Conservation (phyloP, 1,140 invertebrate genomes). For the Phymastichus coffea region DNA sequence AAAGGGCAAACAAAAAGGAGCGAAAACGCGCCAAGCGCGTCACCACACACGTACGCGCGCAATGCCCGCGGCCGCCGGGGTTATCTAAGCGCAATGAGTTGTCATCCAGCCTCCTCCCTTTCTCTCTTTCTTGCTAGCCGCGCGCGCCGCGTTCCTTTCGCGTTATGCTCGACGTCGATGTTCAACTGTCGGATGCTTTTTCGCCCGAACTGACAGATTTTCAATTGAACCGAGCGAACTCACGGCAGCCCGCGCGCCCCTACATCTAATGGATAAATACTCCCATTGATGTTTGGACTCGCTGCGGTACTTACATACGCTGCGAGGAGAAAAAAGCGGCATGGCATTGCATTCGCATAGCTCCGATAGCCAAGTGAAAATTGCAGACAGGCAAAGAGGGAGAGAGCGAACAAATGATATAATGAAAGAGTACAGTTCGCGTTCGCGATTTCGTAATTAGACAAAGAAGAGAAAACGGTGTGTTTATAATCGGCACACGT, state of each 20-base stretch:
- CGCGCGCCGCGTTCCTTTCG: constrained; percentile 43
- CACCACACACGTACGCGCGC: too few relatives aligned
- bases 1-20: background rate
- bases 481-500: too few relatives aligned
- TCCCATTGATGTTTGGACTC: constrained; percentile 47
- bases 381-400: too few relatives aligned
- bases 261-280: constrained; percentile 58
- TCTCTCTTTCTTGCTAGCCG: constrained; percentile 30
- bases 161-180: constrained; percentile 55
- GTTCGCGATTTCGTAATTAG: too few relatives aligned
- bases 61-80: constrained; percentile 35
- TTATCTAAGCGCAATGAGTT: constrained; percentile 52
- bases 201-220: constrained; percentile 57
- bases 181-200: constrained; percentile 55
- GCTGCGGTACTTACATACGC: constrained; percentile 30
- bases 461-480: too few relatives aligned
- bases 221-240: constrained; percentile 58
- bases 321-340: constrained; percentile 33
- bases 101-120: constrained; percentile 38
- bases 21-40: constrained; percentile 21
- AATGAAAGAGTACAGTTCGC: too few relatives aligned
- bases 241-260: too few relatives aligned
- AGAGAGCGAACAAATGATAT: too few relatives aligned
- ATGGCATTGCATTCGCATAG: too few relatives aligned
- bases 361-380: too few relatives aligned